Conservation (phyloP, 1,140 invertebrate species). For the Littorina saxatilis region DNA sequence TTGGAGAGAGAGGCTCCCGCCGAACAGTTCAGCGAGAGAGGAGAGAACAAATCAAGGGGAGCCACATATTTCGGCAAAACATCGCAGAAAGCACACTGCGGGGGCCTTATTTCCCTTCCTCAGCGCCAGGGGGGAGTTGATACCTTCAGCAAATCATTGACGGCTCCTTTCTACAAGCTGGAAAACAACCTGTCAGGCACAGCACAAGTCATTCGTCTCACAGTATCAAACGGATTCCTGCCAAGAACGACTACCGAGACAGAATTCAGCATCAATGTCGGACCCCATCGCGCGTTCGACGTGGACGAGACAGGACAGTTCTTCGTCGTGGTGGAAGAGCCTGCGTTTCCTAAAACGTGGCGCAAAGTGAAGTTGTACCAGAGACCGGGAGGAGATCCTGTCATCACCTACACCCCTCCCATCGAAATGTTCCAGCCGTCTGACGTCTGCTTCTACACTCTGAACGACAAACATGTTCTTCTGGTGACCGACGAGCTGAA, state of each 20-base stretch:
- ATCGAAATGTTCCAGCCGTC: neutral
- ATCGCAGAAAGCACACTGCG: neutral
- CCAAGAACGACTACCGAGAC: neutral
- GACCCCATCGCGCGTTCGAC: constrained; percentile 13
- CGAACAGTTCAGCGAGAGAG: neutral
- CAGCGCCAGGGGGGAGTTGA: neutral
- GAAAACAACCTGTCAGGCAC: neutral
- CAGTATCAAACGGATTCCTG: neutral
- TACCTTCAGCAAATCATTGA: neutral
- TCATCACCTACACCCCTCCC: constrained; percentile 6
- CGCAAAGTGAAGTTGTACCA: neutral
- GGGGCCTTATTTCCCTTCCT: neutral
- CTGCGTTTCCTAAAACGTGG: neutral
- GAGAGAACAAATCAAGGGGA: neutral
- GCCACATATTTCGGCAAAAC: neutral
- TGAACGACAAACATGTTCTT: neutral
- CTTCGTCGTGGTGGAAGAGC: constrained; percentile 19
- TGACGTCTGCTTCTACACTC: constrained; percentile 28
- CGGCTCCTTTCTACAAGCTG: neutral
- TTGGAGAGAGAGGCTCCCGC: neutral
- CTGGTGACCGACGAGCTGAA: neutral
- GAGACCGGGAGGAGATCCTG: neutral
- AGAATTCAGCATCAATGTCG: neutral
- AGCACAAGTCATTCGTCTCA: neutral
- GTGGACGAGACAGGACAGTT: neutral